Conservation (phyloP, 2,888 invertebrate genomes). For the Diaprepes abbreviatus region DNA sequence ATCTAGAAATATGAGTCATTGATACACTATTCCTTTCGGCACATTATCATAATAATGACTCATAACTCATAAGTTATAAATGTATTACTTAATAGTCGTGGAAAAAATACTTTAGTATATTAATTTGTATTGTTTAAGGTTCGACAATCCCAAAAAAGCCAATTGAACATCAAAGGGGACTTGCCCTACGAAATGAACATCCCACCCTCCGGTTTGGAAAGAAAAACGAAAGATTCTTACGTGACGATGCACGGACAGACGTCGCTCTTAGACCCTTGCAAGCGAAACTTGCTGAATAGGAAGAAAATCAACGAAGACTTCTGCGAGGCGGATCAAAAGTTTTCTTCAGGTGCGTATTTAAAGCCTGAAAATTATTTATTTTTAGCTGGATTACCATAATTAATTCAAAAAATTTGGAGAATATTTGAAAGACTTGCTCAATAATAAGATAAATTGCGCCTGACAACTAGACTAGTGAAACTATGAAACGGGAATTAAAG, state of each 20-base stretch:
- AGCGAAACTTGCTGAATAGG: conserved; percentile 69
- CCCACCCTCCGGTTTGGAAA: conserved; percentile 65
- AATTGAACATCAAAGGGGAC: conserved; percentile 70
- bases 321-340: conserved; percentile 76
- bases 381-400: too few relatives aligned
- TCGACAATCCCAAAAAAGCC: conserved; percentile 70
- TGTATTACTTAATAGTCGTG: too few relatives aligned
- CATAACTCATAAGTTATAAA: too few relatives aligned
- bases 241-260: conserved; percentile 72
- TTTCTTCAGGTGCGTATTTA: conserved; percentile 63
- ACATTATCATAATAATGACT: too few relatives aligned
- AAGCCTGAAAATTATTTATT: too few relatives aligned
- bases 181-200: conserved; percentile 68
- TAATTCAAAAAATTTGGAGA: too few relatives aligned
- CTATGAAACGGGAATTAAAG: too few relatives aligned
- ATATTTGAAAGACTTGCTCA: too few relatives aligned
- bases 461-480: too few relatives aligned
- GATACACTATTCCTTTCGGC: too few relatives aligned
- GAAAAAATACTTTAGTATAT: not conserved
- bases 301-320: conserved; percentile 68
- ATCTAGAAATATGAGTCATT: too few relatives aligned
- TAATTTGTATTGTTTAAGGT: conserved; percentile 66
- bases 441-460: too few relatives aligned
- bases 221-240: conserved; percentile 70
- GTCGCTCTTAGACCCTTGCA: conserved; percentile 71